Evolutionary conservation across 2,888 invertebrate species (phyloP), one percentile per base, ranked within the genome.

Genomic region (Trachelus troglodyta): DNA sequence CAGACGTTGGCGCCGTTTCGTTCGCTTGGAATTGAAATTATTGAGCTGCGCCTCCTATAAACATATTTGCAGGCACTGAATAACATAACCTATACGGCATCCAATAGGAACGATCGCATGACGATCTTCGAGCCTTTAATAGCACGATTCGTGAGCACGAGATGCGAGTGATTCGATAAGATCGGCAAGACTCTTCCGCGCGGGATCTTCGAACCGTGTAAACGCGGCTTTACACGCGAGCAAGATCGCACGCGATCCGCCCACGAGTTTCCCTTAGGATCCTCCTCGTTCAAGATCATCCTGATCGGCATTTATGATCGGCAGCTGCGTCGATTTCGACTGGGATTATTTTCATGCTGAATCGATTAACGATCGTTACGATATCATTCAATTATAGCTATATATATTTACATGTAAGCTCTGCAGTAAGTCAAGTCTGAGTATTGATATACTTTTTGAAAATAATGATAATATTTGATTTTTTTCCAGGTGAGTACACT

Each of bases 141-240:
- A 56, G 4, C 15, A 56, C 56, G 56, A 56, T 23, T 9, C 56
- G 56, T 56, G 56, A 56, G 56, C 56, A 56, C 71, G 71, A 31
- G 71, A 71, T 15, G 71, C 71, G 31, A 34, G 74, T 23, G 74
- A 74, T 73, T 79, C 81, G 85, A 86, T 85, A 85, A 86, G 83
- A 84, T 83, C 81, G 76, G 74, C 71, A 76, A 81, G 80, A 83
- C 80, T 76, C 83, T 83, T 80, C 80, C 81, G 83, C 77, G 81
- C 81, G 85, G 83, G 84, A 80, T 84, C 79, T 78, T 33, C 85
- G 84, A 85, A 81, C 83, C 89, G 85, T 89, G 87, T 88, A 89
- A 89, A 89, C 84, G 86, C 81, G 82, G 83, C 78, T 87, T 86
- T 86, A 86, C 88, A 88, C 88, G 88, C 87, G 81, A 80, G 56